Evolutionary conservation across 2,113 vertebrate species (phyloP), one percentile per base, ranked within the genome.

Genomic region (Orthonyx spaldingii): DNA sequence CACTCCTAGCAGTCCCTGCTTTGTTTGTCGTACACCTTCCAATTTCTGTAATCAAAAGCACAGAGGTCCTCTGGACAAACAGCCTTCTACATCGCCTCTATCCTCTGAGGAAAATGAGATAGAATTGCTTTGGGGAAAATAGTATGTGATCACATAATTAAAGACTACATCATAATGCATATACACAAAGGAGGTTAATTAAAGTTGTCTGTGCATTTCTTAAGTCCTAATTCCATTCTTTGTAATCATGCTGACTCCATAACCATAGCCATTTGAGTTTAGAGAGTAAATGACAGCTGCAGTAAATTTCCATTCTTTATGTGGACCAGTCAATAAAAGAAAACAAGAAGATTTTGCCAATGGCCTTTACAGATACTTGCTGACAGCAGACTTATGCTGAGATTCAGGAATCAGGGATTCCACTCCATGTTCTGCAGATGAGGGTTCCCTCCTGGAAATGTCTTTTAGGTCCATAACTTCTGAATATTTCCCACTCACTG

Each of bases 191-290:
- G 60, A 96, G 80, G 92, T 94, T 96, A 96, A 96, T 96, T 95
- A 97, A 96, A 96, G 87, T 77, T 96, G 94, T 82, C 85, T 93
- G 90, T 79, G 87, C 79, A 60, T 96, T 97, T 96, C 90, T 96
- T 95, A 88, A 94, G 75, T 96, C 85, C 59, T 93, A 94, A 90
- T 96, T 95, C 94, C 90, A 95, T 86, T 87, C 93, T 87, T 84
- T 96, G 74, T 90, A 96, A 94, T 97, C 95, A 96, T 28, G 17
- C 91, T 85, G 87, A 91, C 84, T 93, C 84, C 75, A 84, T 64
- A 84, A 74, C 90, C 90, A 87, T 18, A 60, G 72, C 76, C 72
- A 88, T 76, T 95, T 52, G 76, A 90, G 82, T 90, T 96, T 85
- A 84, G 75, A 95, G 59, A 93, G 82, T 55, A 79, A 94, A 93